A percentile compares a stretch with the other conserved stretches of the same genome.
These are phyloP conservation scores for Leptinotarsa lineolata DNA, from an alignment of 1,140 invertebrate species.

Conservation along the genomic window DNA sequence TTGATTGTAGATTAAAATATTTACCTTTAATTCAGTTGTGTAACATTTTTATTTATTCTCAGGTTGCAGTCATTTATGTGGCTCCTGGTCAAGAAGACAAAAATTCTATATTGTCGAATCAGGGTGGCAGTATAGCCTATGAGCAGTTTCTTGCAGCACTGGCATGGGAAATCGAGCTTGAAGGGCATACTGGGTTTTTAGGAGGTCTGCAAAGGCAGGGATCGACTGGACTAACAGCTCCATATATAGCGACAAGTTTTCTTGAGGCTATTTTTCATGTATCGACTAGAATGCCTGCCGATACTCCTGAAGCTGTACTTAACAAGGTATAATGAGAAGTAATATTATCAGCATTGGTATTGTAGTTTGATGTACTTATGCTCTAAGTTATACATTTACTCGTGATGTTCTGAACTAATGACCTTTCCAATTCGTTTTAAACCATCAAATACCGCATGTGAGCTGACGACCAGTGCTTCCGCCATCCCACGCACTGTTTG, in stretches of 20 bases:
- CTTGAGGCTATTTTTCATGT: constrained; percentile 92
- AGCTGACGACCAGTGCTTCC: no score
- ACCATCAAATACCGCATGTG: no score
- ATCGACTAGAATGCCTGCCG: constrained; percentile 94
- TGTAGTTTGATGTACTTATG: no score
- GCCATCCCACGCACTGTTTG: no score
- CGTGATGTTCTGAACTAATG: no score
- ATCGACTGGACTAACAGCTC: constrained; percentile 88
- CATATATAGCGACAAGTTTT: constrained; percentile 95
- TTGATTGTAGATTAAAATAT: neutral
- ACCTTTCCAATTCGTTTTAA: no score
- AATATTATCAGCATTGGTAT: no score
- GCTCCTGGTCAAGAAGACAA: constrained; percentile 96
- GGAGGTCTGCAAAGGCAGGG: constrained; percentile 93
- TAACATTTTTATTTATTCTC: constrained; percentile 20
- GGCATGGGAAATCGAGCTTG: constrained; percentile 96
- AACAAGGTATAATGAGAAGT: constrained; percentile 71
- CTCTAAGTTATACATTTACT: no score
- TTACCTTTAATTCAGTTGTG: neutral
- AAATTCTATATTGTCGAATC: constrained; percentile 84
- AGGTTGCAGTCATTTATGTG: constrained; percentile 93
- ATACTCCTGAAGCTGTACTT: constrained; percentile 81
- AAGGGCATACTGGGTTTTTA: constrained; percentile 93
- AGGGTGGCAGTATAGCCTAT: constrained; percentile 85
- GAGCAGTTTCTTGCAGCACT: constrained; percentile 93